Percentiles rank a stretch among this genome's conserved stretches.
These are phyloP conservation scores for Cyclophora punctaria DNA, from an alignment of 2,888 invertebrate genomes.

Conservation along the genomic window DNA sequence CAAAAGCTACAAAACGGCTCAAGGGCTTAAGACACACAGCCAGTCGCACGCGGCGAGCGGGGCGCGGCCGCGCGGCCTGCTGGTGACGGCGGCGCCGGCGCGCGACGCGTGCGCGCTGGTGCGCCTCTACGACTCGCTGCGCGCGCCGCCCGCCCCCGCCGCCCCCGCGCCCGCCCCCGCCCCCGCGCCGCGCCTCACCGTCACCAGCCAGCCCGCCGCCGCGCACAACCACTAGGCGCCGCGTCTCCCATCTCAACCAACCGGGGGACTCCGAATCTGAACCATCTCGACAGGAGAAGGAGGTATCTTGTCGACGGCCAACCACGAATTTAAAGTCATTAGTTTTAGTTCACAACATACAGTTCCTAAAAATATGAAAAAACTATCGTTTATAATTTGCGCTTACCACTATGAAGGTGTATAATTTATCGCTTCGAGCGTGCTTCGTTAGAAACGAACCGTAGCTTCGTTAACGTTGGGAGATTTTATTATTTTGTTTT, in stretches of 20 bases:
- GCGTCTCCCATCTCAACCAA: no score
- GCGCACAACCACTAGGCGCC: no score
- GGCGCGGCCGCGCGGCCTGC: slow-evolving; percentile 29
- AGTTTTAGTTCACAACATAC: slow-evolving; percentile 40
- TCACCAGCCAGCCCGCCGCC: no score
- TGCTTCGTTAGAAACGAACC: slow-evolving; percentile 26
- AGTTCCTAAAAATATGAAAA: slow-evolving; percentile 51
- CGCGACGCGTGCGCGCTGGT: slow-evolving; percentile 49
- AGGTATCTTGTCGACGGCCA: slow-evolving; percentile 3
- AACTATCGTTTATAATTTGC: slow-evolving; percentile 19
- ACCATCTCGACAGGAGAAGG: no score
- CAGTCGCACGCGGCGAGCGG: slow-evolving; percentile 14
- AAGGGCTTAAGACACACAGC: slow-evolving; percentile 85
- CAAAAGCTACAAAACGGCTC: slow-evolving; percentile 88
- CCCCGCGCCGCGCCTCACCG: no score
- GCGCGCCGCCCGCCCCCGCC: no score
- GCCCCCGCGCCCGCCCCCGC: no score
- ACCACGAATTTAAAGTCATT: slow-evolving; percentile 51
- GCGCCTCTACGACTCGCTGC: slow-evolving; percentile 48
- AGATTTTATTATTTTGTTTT: slow-evolving; percentile 1
- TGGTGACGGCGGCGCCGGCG: slow-evolving; percentile 60
- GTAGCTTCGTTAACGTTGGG: slow-evolving; percentile 8
- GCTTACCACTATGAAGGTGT: slow-evolving; percentile 25
- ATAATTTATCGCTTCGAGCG: slow-evolving; percentile 27
- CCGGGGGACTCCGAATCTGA: no score